These are phyloP conservation scores for Aphidoletes aphidimyza DNA, from an alignment of 2,888 invertebrate species.

Conservation along the genomic window DNA sequence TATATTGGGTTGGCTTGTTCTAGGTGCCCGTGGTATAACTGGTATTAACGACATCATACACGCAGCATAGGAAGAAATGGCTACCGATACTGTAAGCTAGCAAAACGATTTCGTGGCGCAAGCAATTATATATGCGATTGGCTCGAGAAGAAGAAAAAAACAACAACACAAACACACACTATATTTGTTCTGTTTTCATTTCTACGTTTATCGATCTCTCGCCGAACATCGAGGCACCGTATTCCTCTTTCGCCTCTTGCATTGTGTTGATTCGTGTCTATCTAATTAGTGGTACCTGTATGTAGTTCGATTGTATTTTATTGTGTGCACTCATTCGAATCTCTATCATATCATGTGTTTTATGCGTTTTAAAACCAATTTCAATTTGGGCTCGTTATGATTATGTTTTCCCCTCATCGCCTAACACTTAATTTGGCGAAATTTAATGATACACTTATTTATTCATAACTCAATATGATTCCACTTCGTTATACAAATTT, in stretches of 20 bases:
- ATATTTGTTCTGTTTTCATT: conserved; percentile 39
- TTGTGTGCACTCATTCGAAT: conserved; percentile 25
- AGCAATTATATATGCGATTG: conserved; percentile 30
- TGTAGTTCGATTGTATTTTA: conserved; percentile 32
- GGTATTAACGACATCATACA: conserved; percentile 24
- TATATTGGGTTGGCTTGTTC: conserved; percentile 41
- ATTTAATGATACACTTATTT: conserved; percentile 50
- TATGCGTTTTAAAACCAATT: not conserved
- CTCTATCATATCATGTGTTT: conserved; percentile 11
- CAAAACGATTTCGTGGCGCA: not conserved
- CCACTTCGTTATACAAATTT: not conserved
- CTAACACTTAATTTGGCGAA: conserved; percentile 1
- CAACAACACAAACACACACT: too few species aligned
- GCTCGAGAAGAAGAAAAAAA: too few species aligned
- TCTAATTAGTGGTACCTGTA: conserved; percentile 43
- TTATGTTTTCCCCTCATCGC: conserved; percentile 19
- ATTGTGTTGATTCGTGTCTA: not conserved
- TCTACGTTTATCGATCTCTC: conserved; percentile 20
- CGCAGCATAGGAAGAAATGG: not conserved
- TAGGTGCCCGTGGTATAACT: conserved; percentile 47
- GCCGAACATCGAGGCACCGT: not conserved
- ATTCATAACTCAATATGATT: not conserved
- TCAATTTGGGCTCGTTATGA: conserved; percentile 5
- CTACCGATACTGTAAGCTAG: not conserved
- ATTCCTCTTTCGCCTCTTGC: too few species aligned